Evolutionary conservation across 53 echinoderm and acorn worm species (phyloP).

Genomic region (Echinometra lucunter): DNA sequence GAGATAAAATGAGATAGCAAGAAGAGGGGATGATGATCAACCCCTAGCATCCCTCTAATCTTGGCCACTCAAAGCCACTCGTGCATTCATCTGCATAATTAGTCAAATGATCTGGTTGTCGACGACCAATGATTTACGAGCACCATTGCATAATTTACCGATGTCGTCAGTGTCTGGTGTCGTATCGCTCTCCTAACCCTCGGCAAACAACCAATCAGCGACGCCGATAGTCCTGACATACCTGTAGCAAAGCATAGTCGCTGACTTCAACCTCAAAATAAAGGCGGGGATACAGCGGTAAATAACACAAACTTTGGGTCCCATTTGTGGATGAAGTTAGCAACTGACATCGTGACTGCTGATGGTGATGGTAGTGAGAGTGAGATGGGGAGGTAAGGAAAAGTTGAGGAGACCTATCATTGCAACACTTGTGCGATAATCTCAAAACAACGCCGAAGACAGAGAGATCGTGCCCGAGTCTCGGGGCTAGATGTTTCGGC

Average conservation of each 20-base stretch:
- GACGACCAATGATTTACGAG: conserved; percentile 82
- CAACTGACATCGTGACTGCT: conserved; percentile 36
- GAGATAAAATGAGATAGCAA: not conserved
- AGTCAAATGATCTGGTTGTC: conserved; percentile 68
- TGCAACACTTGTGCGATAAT: conserved; percentile 67
- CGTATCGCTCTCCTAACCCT: not conserved
- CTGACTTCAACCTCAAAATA: conserved; percentile 35
- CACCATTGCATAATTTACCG: conserved; percentile 63
- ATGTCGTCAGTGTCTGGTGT: conserved; percentile 33
- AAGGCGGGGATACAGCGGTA: conserved; percentile 25
- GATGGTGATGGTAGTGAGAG: conserved; percentile 27
- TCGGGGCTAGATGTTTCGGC: conserved; percentile 15
- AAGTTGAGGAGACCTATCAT: conserved; percentile 50
- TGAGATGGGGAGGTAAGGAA: conserved; percentile 10
- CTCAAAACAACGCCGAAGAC: conserved; percentile 50
- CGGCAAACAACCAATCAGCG: conserved; percentile 49
- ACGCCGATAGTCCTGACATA: conserved; percentile 12
- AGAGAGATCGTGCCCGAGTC: conserved; percentile 12
- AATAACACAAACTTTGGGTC: conserved; percentile 53
- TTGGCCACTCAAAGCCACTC: conserved; percentile 4
- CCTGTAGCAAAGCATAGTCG: conserved; percentile 52
- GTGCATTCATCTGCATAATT: conserved; percentile 69
- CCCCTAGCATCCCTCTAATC: not conserved
- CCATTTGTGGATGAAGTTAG: conserved; percentile 56
- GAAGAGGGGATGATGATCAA: not conserved